Conservation (phyloP, 1,140 invertebrate species). For the Helicoverpa zea region DNA sequence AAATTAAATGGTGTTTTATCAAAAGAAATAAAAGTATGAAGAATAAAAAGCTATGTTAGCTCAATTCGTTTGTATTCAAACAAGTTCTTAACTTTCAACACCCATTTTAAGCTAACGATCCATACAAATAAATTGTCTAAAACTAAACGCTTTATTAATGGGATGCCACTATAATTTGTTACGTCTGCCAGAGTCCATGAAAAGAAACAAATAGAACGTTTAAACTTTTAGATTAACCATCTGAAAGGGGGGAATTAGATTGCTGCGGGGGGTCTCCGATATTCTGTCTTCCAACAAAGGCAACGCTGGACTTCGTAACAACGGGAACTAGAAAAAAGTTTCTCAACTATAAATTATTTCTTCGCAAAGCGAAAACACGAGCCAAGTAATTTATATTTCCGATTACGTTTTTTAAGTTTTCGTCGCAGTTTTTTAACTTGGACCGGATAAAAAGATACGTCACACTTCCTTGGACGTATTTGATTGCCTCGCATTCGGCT, state of each 20-base stretch:
- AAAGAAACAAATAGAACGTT: constrained; percentile 40
- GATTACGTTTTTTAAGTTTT: constrained; percentile 39
- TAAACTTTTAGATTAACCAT: constrained; percentile 51
- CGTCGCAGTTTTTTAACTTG: constrained; percentile 19
- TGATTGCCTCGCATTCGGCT: constrained; percentile 42
- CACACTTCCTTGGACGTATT: constrained; percentile 40
- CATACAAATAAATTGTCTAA: constrained; percentile 52
- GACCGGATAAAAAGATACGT: not conserved
- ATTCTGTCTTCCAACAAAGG: constrained; percentile 65
- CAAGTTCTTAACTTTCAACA: constrained; percentile 20
- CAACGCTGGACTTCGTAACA: constrained; percentile 61
- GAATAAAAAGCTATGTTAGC: not conserved
- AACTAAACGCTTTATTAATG: constrained; percentile 31
- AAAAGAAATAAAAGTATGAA: not conserved
- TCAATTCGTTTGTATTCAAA: too few relatives aligned
- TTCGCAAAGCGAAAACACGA: constrained; percentile 42
- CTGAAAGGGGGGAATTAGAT: constrained; percentile 65
- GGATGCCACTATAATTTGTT: constrained; percentile 49
- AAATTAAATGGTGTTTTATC: not conserved
- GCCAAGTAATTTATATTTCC: constrained; percentile 50
- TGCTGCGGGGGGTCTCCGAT: constrained; percentile 66
- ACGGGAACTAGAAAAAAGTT: constrained; percentile 59
- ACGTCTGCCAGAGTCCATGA: constrained; percentile 18
- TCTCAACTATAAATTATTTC: constrained; percentile 51
- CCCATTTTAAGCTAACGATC: constrained; percentile 54